Conservation (phyloP, 2,797 vertebrate species). For the Hephaestus fuliginosus region DNA sequence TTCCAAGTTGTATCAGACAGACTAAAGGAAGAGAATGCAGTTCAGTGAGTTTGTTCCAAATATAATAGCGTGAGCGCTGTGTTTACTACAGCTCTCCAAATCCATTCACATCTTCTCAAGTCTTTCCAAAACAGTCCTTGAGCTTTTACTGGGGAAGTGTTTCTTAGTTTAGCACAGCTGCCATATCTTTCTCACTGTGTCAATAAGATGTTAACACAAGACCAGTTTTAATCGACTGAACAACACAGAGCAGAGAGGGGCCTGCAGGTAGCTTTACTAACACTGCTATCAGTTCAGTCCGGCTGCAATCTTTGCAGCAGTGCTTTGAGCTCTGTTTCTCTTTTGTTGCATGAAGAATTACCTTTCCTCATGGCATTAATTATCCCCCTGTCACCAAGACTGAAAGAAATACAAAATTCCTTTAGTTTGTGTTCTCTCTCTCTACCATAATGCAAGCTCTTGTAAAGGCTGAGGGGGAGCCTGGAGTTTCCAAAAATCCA, state of each 20-base stretch:
- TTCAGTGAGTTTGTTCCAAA: background rate
- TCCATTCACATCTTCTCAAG: background rate
- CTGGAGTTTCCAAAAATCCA: slow-evolving; percentile 20
- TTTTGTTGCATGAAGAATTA: background rate
- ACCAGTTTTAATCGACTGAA: slow-evolving; percentile 29
- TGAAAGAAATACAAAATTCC: background rate
- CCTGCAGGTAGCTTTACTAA: slow-evolving; percentile 29
- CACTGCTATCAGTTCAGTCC: background rate
- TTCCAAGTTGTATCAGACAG: background rate
- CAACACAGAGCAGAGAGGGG: slow-evolving; percentile 12
- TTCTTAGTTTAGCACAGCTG: slow-evolving; percentile 16
- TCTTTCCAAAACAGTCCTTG: background rate
- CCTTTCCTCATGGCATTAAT: background rate
- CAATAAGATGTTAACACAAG: slow-evolving; percentile 56
- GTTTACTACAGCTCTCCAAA: background rate
- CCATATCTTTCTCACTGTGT: slow-evolving; percentile 17
- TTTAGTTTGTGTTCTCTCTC: background rate
- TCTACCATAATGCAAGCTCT: background rate
- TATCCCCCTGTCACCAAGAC: background rate
- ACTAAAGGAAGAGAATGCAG: background rate
- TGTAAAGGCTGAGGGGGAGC: slow-evolving; percentile 10
- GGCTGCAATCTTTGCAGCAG: background rate
- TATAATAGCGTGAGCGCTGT: background rate
- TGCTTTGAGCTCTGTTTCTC: background rate
- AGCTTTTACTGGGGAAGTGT: slow-evolving; percentile 1